Evolutionary conservation across 2,797 vertebrate species (phyloP), one percentile per base, ranked within the genome.

Genomic region (Huso huso): DNA sequence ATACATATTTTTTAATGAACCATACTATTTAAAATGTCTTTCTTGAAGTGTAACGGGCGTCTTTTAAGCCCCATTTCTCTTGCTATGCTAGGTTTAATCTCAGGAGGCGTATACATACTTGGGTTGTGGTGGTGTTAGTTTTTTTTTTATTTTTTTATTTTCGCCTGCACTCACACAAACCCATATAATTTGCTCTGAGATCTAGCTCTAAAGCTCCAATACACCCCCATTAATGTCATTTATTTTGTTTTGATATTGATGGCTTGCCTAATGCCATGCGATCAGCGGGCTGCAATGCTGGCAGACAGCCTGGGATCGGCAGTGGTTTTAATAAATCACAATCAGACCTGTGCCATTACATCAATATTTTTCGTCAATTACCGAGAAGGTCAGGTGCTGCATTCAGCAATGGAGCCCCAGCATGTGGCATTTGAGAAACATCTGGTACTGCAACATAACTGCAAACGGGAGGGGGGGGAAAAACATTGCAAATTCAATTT

Each of bases 311-410:
- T 91, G 87, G 88, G 92, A 93, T 92, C 89, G 83, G 89, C 89
- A 88, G 81, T 87, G 90, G 86, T 94, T 96, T 96, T 95, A 95
- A 98, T 97, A 97, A 97, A 98, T 98, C 95, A 97, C 95, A 96
- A 97, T 97, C 95, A 97, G 94, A 92, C 93, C 90, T 84, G 88
- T 94, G 94, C 94, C 94, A 93, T 94, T 95, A 94, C 94, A 95
- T 97, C 95, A 95, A 98, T 98, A 96, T 93, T 96, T 95, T 94
- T 91, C 91, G 94, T 97, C 95, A 97, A 96, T 98, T 97, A 97
- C 95, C 88, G 89, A 90, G 94, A 96, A 97, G 95, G 94, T 96
- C 94, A 95, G 92, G 93, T 95, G 93, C 91, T 89, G 88, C 89
- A 81, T 89, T 90, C 87, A 76, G 87, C 86, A 85, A 87, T 82